Evolutionary conservation across 2,797 vertebrate genomes (phyloP), one percentile per base, ranked within the genome.

Genomic region (Labeo calbasu): DNA sequence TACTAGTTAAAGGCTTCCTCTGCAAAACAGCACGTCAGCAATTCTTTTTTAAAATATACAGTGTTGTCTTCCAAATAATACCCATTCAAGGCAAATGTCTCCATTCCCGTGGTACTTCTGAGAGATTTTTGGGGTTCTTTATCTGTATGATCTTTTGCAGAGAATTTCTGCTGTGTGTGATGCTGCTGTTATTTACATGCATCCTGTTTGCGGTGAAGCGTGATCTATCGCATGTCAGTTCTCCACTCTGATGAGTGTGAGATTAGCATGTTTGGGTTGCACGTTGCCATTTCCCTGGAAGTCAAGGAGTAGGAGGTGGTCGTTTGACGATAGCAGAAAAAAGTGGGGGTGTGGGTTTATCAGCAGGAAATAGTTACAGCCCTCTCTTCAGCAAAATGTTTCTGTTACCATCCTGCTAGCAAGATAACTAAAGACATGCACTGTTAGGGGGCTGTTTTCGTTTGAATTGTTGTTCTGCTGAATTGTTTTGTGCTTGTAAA

Each of bases 341-440:
- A 88, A 73, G 50, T 76, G 72, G 73, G 48, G 63, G 48, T 51
- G 66, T 63, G 66, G 53, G 75, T 78, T 80, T 79, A 80, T 85
- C 79, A 76, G 80, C 88, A 88, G 89, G 87, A 90, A 89, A 83
- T 85, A 81, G 14, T 82, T 72, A 40, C 84, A 51, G 69, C 80
- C 55, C 72, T 72, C 78, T 81, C 72, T 40, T 28, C 72, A 77
- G 66, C 82, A 79, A 28, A 61, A 71, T 68, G 81, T 68, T 80
- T 81, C 81, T 75, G 68, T 84, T 84, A 70, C 59, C 65, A 79
- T 78, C 65, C 80, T 76, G 57, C 68, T 69, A 61, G 12, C 51
- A 32, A 23, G 61, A 79, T 13, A 79, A 28, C 69, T 69, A 65
- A 69, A 82, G 46, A 82, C 23, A 17, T 61, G n/a, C 12, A 21